Evolutionary conservation across 2,797 vertebrate species (phyloP), one percentile per base, ranked within the genome.

Genomic region (Dipus sagitta): DNA sequence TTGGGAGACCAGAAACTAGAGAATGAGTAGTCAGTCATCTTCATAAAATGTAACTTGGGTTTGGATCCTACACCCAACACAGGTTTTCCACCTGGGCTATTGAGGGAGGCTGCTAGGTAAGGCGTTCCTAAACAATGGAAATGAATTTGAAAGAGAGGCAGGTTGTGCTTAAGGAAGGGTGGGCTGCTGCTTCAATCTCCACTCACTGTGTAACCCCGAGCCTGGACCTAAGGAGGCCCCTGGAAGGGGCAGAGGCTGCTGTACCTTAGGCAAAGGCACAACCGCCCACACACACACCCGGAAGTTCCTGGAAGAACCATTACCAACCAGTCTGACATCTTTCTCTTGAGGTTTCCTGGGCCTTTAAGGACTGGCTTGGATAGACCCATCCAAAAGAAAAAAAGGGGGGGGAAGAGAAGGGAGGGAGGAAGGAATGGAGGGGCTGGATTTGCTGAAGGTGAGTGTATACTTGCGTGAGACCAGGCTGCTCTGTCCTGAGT

Each of bases 1-100:
- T 65, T 10, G 23, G n/a, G 78, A 95, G 30, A 86, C 87, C 79
- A 86, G 76, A 93, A 96, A 95, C 92, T 47, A 92, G 65, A 92
- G 47, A 81, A 82, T 81, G 42, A 87, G 70, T 34, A 87, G 62
- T 95, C 42, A 85, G 62, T 95, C 89, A 67, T 84, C 91, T 94
- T 94, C 83, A 79, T 80, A 90, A 91, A 93, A 85, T 90, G 76
- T 86, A 95, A 64, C 70, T 79, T 77, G 34, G 30, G 34, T 94
- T 70, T 85, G 18, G 60, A 58, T 88, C 89, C 79, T 76, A 60
- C 32, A 72, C 47, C 68, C 92, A 85, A 21, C 72, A 86, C 68
- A 93, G 72, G 54, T 79, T 93, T 79, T 52, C 11, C 70, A 79
- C 87, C 65, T 34, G 47, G 47, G 23, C 80, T 94, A 34, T 52